A percentile compares a stretch with the other conserved stretches of the same genome.
Evolutionary conservation across 2,113 vertebrate genomes (phyloP).

Genomic region (Laticauda colubrina): DNA sequence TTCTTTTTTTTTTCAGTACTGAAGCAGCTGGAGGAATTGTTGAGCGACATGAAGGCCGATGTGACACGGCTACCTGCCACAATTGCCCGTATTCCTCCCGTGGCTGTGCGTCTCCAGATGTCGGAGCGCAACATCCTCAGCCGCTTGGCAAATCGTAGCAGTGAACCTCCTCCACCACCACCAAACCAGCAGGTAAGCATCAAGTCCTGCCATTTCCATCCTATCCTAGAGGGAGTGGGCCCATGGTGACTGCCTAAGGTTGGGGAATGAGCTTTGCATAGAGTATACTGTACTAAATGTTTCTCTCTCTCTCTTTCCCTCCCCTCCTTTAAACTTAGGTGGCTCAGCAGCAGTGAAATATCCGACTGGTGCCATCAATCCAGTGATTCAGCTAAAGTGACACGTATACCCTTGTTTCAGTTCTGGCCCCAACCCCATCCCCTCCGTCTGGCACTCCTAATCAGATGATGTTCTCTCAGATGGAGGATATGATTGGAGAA

Average conservation of each 20-base stretch:
- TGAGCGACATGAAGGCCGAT: constrained; percentile 98
- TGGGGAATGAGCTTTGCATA: background rate
- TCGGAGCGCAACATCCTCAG: constrained; percentile 97
- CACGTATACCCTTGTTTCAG: constrained; percentile 49
- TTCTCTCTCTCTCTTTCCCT: background rate
- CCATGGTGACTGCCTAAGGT: background rate
- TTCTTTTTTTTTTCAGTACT: constrained; percentile 77
- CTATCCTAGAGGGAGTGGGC: background rate
- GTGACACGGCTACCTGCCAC: constrained; percentile 94
- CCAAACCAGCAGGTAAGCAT: constrained; percentile 86
- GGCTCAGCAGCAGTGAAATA: constrained; percentile 77
- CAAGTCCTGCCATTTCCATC: background rate
- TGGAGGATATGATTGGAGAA: constrained; percentile 60
- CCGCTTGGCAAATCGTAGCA: constrained; percentile 90
- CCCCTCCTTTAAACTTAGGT: constrained; percentile 53
- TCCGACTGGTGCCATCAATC: constrained; percentile 50
- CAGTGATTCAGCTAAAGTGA: constrained; percentile 69
- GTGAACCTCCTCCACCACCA: constrained; percentile 79
- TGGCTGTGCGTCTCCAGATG: constrained; percentile 96
- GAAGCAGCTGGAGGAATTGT: constrained; percentile 96
- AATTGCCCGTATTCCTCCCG: constrained; percentile 93
- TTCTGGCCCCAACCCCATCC: constrained; percentile 55
- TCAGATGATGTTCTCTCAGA: constrained; percentile 58
- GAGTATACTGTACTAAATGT: background rate
- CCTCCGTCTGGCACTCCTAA: constrained; percentile 65